Evolutionary conservation across 2,797 vertebrate species (phyloP).

Genomic region (Galaxias olidus): DNA sequence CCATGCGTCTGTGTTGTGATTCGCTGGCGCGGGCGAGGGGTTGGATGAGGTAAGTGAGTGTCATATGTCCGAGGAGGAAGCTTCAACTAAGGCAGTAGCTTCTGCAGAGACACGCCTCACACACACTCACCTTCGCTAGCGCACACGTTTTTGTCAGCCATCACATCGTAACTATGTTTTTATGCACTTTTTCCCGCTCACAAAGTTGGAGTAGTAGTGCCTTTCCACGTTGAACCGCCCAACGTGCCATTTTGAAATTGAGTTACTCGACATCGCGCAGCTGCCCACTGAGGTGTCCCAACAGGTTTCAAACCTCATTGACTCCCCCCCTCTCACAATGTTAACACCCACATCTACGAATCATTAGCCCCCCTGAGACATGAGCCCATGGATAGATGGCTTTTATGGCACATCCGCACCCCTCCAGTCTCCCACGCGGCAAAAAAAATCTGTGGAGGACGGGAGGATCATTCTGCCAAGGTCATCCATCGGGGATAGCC

Average conservation of each 20-base stretch:
- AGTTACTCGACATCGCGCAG: slow-evolving; percentile 71
- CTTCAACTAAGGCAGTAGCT: too few species aligned
- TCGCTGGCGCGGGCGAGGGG: too few species aligned
- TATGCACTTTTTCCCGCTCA: neutral
- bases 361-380: slow-evolving; percentile 70
- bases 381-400: slow-evolving; percentile 64
- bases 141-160: too few species aligned
- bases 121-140: too few species aligned
- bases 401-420: slow-evolving; percentile 62
- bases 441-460: too few species aligned
- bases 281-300: slow-evolving; percentile 68
- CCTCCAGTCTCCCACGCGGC: slow-evolving; percentile 61
- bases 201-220: neutral
- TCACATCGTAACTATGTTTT: neutral
- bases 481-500: slow-evolving; percentile 57
- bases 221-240: slow-evolving; percentile 29
- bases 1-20: too few species aligned
- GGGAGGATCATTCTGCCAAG: slow-evolving; percentile 66
- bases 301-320: slow-evolving; percentile 77
- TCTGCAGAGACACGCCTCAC: too few species aligned
- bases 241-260: slow-evolving; percentile 65
- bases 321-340: slow-evolving; percentile 48
- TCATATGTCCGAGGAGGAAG: too few species aligned
- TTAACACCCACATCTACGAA: slow-evolving; percentile 65
- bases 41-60: too few species aligned